Evolutionary conservation across 2,888 invertebrate species (phyloP), one percentile per base, ranked within the genome.

Genomic region (Xestia c-nigrum): DNA sequence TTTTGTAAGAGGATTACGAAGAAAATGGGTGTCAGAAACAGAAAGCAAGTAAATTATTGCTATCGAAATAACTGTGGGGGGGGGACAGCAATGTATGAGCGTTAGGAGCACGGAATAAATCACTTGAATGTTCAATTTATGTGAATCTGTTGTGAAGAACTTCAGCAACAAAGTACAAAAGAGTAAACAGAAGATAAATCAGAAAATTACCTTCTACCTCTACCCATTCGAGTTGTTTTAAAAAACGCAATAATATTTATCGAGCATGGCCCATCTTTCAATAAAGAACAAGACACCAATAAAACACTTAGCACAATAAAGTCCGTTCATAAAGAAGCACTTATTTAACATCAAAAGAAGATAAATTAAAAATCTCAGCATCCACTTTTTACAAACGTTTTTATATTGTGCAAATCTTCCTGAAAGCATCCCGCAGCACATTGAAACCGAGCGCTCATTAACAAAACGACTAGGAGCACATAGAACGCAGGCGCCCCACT

Each of bases 371-470:
- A 84, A 84, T 71, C 68, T 70, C 81, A 75, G 74, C 74, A 74
- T 83, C 50, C 82, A 80, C 77, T 88, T 80, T 85, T 81, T 77
- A 87, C 81, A 87, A 87, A 81, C 78, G 84, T 77, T 87, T 88
- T 87, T 87, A 81, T 85, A 85, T 86, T 80, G 87, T 76, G 80
- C 78, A 86, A 88, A 89, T 88, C 84, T 88, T 85, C 74, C 76
- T 87, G 87, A 87, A 87, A 87, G 85, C 83, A 68, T 76, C 76
- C 84, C 85, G 78, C 83, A 69, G 75, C 72, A 81, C 86, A 85
- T 81, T 83, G 84, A 82, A 80, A 79, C 74, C 86, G 84, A 83
- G 87, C 90, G 87, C 89, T 90, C 91, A 89, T 91, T 90, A 90
- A 90, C 88, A 89, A 89, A 91, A 88, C 90, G 86, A 89, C 87